phyloP scores from a whole-genome alignment of 2,113 vertebrate genomes.

The Ceyx cyanopectus region DNA sequence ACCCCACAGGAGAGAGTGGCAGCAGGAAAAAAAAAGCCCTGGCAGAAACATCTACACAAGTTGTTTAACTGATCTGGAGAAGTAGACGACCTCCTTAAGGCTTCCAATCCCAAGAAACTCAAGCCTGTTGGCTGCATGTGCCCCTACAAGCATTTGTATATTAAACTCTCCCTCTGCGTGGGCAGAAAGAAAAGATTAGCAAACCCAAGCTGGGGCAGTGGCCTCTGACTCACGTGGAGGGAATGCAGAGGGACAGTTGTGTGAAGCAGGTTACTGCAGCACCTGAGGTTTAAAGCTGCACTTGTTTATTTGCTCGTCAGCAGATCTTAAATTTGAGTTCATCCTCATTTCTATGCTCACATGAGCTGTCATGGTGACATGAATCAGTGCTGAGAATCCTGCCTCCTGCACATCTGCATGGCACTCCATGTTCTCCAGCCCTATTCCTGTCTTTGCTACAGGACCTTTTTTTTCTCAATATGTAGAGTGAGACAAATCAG shows the following conservation, averaged over 20 bases:
- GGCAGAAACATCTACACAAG: neutral
- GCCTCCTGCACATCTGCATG: rapidly evolving
- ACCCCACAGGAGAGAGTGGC: neutral
- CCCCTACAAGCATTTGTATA: neutral
- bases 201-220: neutral
- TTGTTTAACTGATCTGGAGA: neutral
- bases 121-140: neutral
- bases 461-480: neutral
- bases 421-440: neutral
- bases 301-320: neutral
- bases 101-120: neutral
- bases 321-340: neutral
- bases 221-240: neutral
- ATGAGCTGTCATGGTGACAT: rapidly evolving
- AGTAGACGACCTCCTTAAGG: neutral
- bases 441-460: neutral
- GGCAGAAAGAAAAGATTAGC: neutral
- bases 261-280: neutral
- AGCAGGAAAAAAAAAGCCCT: neutral
- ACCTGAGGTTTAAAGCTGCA: neutral
- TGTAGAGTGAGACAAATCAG: neutral
- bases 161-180: neutral
- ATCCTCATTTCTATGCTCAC: neutral
- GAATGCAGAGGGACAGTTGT: neutral
- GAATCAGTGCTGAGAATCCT: neutral